Percentiles rank a stretch among this genome's conserved stretches.
Conservation (phyloP, 2,113 vertebrate species). For the Paramisgurnus dabryanus region DNA sequence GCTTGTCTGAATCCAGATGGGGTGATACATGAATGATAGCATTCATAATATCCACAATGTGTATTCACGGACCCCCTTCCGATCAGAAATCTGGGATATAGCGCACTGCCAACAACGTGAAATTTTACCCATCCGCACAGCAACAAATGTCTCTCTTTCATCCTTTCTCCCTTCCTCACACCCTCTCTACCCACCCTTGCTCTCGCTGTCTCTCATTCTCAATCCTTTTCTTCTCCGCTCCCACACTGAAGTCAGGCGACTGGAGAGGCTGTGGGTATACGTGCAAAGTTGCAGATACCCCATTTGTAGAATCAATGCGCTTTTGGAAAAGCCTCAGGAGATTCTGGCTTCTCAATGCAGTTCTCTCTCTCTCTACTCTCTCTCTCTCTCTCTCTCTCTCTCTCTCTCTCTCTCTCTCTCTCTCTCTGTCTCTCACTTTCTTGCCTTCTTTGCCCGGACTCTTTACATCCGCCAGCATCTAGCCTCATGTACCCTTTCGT, state of each 20-base stretch:
- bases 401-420: conserved; percentile 63
- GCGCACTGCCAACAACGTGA: conserved; percentile 50
- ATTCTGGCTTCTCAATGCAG: conserved; percentile 51
- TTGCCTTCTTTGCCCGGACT: conserved; percentile 33
- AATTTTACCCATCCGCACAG: conserved; percentile 59
- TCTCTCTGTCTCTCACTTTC: conserved; percentile 57
- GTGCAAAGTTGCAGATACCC: conserved; percentile 70
- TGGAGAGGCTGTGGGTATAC: conserved; percentile 59
- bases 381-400: conserved; percentile 57
- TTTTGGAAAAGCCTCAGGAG: conserved; percentile 66
- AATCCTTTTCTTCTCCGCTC: conserved; percentile 49
- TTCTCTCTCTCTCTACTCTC: conserved; percentile 61
- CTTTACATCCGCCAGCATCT: conserved; percentile 46
- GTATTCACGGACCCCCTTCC: conserved; percentile 47
- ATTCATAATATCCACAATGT: conserved; percentile 52
- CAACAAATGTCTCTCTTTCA: conserved; percentile 51
- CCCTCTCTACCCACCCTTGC: conserved; percentile 46
- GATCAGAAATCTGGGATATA: conserved; percentile 56
- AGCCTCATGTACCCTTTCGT: conserved; percentile 47
- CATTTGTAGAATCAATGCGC: conserved; percentile 62
- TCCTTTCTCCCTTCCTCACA: conserved; percentile 32
- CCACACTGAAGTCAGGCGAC: conserved; percentile 52
- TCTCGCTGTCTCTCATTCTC: conserved; percentile 22
- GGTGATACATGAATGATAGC: conserved; percentile 51
- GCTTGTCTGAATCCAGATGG: conserved; percentile 45